These are phyloP conservation scores for Paratilapia polleni DNA, from an alignment of 2,113 vertebrate species.

Conservation along the genomic window DNA sequence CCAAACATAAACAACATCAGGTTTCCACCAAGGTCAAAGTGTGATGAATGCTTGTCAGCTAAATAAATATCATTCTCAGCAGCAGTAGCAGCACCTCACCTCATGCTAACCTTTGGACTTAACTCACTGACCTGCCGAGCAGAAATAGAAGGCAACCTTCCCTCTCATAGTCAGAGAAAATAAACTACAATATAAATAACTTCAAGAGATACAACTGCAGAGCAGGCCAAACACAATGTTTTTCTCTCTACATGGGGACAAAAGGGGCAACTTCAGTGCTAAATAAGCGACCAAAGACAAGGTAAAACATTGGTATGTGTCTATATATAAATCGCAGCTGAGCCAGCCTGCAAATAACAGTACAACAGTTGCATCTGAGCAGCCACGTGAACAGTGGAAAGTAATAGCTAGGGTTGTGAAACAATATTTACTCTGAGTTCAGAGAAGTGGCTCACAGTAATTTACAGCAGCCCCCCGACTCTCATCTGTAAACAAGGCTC, in stretches of 20 bases:
- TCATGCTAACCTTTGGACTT: slow-evolving; percentile 32
- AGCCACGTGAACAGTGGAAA: slow-evolving; percentile 45
- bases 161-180: slow-evolving; percentile 25
- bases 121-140: slow-evolving; percentile 13
- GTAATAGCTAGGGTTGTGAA: slow-evolving; percentile 48
- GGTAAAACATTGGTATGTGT: neutral
- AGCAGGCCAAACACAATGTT: neutral
- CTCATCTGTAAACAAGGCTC: slow-evolving; percentile 49
- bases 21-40: neutral
- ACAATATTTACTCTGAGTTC: slow-evolving; percentile 52
- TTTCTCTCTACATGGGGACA: neutral
- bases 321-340: neutral
- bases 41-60: slow-evolving; percentile 1
- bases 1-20: slow-evolving; percentile 3
- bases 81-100: neutral
- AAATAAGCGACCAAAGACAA: neutral
- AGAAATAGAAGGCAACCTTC: slow-evolving; percentile 22
- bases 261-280: neutral
- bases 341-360: slow-evolving; percentile 14
- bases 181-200: slow-evolving; percentile 36
- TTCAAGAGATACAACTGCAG: neutral
- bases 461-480: slow-evolving; percentile 17
- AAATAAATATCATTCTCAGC: slow-evolving; percentile 33
- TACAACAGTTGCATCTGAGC: slow-evolving; percentile 6
- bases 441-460: slow-evolving; percentile 35